Base-by-base conservation (phyloP, 2,888 invertebrate species). In the Pilophorus perplexus region DNA sequence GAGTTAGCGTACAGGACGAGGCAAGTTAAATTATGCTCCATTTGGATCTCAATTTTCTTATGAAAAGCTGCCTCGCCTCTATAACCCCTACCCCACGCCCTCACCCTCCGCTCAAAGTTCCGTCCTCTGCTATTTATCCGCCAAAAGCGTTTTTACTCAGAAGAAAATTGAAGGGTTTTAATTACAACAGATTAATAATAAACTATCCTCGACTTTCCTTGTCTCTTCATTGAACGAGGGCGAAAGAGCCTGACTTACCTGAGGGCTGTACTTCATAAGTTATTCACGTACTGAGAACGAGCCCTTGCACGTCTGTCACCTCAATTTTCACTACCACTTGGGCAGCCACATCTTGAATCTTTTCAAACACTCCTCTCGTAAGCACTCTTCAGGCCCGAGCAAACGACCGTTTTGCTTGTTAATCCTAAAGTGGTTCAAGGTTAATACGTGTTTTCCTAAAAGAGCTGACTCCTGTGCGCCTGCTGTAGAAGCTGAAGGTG, bases 151-250 rank as follows among this genome's bases (percentile, higher is more conserved):
- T 42, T n/a, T 3, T 8, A n/a, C 42, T 5, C 4, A 42, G 42
- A 14, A 2, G 42, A 42, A 3, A 8, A 20, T 42, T 42, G 42
- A 16, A 42, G 42, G 14, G 42, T 42, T 42, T 42, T 42, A 42
- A 42, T 42, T 42, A 42, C 42, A 42, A 42, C 2, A 20, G 42
- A 42, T 42, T 42, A 42, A 42, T 42, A 42, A 42, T 42, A 18
- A 3, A 42, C 16, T 42, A 42, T 42, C n/a, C 42, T 42, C 42
- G 42, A 42, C 42, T 8, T 8, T 12, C 16, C n/a, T 16, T 42
- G 20, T 18, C 3, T 20, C n/a, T n/a, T n/a, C n/a, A n/a, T n/a
- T n/a, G n/a, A n/a, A 42, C 42, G 42, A 42, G 2, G 42, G 18
- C 18, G 20, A 16, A 42, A 42, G 42, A 42, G 6, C 20, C 42